These are phyloP conservation scores for Platyura marginata DNA, from an alignment of 1,140 invertebrate genomes.

Conservation along the genomic window DNA sequence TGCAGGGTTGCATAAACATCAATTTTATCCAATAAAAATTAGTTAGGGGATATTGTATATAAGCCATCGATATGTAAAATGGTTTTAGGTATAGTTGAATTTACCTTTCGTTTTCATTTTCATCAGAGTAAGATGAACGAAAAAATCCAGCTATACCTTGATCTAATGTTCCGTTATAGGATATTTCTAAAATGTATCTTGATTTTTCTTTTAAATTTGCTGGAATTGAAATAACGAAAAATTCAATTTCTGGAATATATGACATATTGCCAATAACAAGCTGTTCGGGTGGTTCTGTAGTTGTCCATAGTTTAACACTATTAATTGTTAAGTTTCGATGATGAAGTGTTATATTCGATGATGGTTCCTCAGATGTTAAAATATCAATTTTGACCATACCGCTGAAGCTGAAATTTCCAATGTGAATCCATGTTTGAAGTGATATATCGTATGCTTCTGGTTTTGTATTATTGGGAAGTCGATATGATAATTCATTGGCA, in stretches of 20 bases:
- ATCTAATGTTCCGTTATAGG: conserved; percentile 31
- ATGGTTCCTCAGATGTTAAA: conserved; percentile 13
- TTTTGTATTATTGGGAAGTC: conserved; percentile 33
- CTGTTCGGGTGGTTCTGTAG: not conserved
- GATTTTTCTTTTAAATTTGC: conserved; percentile 8
- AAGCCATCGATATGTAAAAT: no score
- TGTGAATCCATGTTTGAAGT: conserved; percentile 36
- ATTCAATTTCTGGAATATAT: not conserved
- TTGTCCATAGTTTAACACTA: not conserved
- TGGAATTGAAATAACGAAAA: not conserved
- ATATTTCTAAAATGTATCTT: conserved; percentile 27
- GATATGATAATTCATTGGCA: no score
- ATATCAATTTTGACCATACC: conserved; percentile 38
- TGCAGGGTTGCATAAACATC: no score
- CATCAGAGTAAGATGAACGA: conserved; percentile 46
- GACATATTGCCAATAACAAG: not conserved
- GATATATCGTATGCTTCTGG: conserved; percentile 45
- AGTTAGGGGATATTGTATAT: no score
- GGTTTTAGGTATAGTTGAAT: conserved; percentile 3
- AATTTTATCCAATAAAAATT: no score
- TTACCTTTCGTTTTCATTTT: conserved; percentile 16
- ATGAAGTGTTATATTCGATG: not conserved
- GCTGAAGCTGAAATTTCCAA: conserved; percentile 27
- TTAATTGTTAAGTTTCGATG: not conserved
- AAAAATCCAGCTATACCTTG: conserved; percentile 58